phyloP scores from a whole-genome alignment of 2,888 invertebrate species.

The Drosophila birchii region DNA sequence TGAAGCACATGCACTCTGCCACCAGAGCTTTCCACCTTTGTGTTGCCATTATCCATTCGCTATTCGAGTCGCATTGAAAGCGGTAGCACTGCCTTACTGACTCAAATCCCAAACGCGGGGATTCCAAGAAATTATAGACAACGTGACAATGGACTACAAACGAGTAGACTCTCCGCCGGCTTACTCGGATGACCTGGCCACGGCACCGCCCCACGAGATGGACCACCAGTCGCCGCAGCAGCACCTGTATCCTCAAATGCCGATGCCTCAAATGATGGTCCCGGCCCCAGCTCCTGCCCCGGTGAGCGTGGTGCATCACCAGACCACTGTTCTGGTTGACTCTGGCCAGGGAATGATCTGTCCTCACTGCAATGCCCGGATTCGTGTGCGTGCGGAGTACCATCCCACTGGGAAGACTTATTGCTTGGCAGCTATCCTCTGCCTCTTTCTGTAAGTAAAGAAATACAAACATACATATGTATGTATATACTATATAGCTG shows the following conservation, averaged over 20 bases:
- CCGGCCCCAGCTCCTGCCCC: neutral
- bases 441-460: constrained; percentile 21
- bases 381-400: constrained; percentile 38
- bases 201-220: constrained; percentile 44
- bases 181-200: constrained; percentile 22
- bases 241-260: constrained; percentile 2
- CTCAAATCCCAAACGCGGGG: neutral
- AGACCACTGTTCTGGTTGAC: constrained; percentile 37
- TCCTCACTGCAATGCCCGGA: constrained; percentile 50
- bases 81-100: neutral
- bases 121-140: neutral
- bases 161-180: constrained; percentile 36
- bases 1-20: constrained; percentile 15
- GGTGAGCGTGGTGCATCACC: constrained; percentile 30
- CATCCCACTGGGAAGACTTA: constrained; percentile 61
- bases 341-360: constrained; percentile 47
- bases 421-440: constrained; percentile 47
- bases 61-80: neutral
- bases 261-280: neutral
- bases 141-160: constrained; percentile 43
- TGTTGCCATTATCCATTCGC: neutral
- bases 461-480: neutral
- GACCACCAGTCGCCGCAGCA: neutral
- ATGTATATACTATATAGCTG: neutral
- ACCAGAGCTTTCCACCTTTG: constrained; percentile 4